A percentile compares a stretch with the other conserved stretches of the same genome.
These are phyloP conservation scores for Montipora efflorescens DNA, from an alignment of 64 coral and sea anemone species.

Conservation along the genomic window DNA sequence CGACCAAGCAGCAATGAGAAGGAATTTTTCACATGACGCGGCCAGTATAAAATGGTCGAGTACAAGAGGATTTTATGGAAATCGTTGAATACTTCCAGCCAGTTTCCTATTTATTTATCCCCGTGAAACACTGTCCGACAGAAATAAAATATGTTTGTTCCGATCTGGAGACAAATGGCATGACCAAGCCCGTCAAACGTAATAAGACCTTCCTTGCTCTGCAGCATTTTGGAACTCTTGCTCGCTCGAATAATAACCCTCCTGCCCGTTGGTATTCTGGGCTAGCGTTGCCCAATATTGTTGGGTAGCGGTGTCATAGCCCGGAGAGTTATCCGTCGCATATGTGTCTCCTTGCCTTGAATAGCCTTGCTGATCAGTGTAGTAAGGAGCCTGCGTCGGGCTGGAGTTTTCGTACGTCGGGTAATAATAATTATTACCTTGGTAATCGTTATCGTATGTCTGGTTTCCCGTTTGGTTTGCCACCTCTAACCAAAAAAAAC, in stretches of 20 bases:
- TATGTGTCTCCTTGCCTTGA: background rate
- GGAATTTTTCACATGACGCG: too few relatives aligned
- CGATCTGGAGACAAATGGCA: background rate
- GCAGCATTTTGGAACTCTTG: slow-evolving; percentile 22
- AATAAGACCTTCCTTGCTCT: slow-evolving; percentile 9
- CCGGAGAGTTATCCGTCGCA: background rate
- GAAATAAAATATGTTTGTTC: too few relatives aligned
- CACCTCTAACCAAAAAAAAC: background rate
- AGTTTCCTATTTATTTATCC: too few relatives aligned
- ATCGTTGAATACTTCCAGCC: too few relatives aligned
- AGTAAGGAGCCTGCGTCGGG: background rate
- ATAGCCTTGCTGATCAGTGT: background rate
- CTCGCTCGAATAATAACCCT: background rate
- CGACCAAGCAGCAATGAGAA: too few relatives aligned
- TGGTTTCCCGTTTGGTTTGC: background rate
- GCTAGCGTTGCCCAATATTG: slow-evolving; percentile 8
- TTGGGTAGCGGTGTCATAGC: background rate
- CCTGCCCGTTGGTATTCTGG: background rate
- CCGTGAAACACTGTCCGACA: too few relatives aligned
- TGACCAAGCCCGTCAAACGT: background rate
- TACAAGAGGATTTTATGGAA: too few relatives aligned
- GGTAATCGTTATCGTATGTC: slow-evolving; percentile 15
- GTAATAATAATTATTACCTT: background rate
- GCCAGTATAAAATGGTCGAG: too few relatives aligned
- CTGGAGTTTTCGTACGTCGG: background rate